These are phyloP conservation scores for Diabrotica balteata DNA, from an alignment of 2,888 invertebrate species.

Conservation along the genomic window DNA sequence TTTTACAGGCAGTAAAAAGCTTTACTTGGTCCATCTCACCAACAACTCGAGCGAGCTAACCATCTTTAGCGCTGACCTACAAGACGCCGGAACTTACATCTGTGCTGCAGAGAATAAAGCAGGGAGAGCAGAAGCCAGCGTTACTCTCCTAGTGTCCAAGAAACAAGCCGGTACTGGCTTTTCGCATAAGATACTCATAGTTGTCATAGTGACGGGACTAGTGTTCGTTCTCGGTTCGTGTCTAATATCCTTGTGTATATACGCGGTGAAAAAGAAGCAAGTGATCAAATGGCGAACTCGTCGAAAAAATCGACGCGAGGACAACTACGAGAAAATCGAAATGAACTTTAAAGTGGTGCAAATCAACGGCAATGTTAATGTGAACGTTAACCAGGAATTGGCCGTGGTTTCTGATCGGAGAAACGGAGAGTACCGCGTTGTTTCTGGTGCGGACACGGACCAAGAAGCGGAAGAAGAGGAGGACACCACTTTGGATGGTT, in stretches of 20 bases:
- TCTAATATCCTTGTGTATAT: conserved; percentile 71
- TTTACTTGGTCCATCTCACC: conserved; percentile 71
- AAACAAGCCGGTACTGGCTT: conserved; percentile 68
- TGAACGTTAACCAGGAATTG: conserved; percentile 37
- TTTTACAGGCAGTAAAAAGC: conserved; percentile 64
- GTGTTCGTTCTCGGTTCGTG: conserved; percentile 72
- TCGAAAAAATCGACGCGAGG: conserved; percentile 60
- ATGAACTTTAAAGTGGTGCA: conserved; percentile 67
- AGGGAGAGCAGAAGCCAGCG: conserved; percentile 76
- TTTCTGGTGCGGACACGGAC: conserved; percentile 67
- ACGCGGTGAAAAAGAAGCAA: conserved; percentile 67
- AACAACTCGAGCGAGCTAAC: conserved; percentile 77
- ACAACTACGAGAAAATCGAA: conserved; percentile 83
- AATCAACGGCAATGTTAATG: conserved; percentile 45
- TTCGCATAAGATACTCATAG: conserved; percentile 69
- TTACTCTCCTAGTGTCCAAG: conserved; percentile 74
- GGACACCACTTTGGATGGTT: conserved; percentile 54
- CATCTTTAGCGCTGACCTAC: conserved; percentile 74
- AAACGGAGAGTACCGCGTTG: conserved; percentile 76
- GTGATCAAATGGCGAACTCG: conserved; percentile 63
- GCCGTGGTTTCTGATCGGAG: conserved; percentile 62
- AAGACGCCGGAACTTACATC: conserved; percentile 78
- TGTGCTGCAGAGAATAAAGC: conserved; percentile 84
- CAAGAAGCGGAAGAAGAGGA: conserved; percentile 71
- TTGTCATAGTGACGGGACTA: conserved; percentile 72